Percentiles rank a stretch among this genome's conserved stretches.
Conservation (phyloP, 1,140 invertebrate species). For the Drosophila punjabiensis region DNA sequence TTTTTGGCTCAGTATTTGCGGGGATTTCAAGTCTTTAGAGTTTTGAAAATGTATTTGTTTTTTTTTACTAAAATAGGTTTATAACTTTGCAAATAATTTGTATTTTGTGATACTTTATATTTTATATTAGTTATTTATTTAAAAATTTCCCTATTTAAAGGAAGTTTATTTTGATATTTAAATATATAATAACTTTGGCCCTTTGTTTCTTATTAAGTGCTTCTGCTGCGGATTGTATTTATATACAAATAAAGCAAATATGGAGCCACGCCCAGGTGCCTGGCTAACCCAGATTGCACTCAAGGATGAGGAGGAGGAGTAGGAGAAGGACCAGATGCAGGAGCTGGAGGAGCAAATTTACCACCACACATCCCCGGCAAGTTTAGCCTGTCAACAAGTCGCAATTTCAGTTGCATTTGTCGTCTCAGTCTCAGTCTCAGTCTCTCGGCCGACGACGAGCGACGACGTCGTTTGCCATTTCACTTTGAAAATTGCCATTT, state of each 20-base stretch:
- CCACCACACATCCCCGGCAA: constrained; percentile 3
- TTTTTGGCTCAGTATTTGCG: too few species aligned
- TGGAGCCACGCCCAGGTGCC: constrained; percentile 20
- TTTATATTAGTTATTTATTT: neutral
- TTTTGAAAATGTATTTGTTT: too few species aligned
- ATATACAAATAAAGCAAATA: neutral
- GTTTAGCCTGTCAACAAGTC: constrained; percentile 60
- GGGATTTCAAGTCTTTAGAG: too few species aligned
- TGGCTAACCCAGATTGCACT: constrained; percentile 27
- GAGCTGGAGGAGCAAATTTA: neutral
- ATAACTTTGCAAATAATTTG: neutral
- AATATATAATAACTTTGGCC: neutral
- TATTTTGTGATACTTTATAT: neutral
- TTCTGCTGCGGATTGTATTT: constrained; percentile 13
- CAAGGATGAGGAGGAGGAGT: neutral
- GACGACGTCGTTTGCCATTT: constrained; percentile 66
- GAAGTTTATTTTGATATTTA: neutral
- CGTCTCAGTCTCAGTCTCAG: constrained; percentile 29
- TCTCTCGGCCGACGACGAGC: neutral
- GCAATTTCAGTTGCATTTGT: constrained; percentile 67
- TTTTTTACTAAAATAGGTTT: too few species aligned
- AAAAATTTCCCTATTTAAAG: neutral
- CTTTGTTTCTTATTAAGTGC: constrained; percentile 36
- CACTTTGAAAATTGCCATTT: constrained; percentile 84
- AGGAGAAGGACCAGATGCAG: neutral